Percentiles rank a stretch among this genome's conserved stretches.
Conservation (phyloP, 2,888 invertebrate genomes). For the Seira sanloemensis region DNA sequence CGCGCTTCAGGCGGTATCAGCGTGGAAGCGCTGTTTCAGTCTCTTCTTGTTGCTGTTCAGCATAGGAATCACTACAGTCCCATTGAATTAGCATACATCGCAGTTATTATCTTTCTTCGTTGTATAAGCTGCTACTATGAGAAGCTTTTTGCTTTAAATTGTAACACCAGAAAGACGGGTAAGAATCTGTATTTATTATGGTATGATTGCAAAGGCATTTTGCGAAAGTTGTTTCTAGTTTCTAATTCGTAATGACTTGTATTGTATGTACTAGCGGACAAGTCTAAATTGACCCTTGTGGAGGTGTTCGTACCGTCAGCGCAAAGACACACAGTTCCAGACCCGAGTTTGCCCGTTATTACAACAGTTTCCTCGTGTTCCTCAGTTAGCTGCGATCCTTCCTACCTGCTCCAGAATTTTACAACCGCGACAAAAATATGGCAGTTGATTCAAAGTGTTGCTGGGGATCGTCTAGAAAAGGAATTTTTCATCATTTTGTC, state of each 20-base stretch:
- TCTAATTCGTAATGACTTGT: background rate
- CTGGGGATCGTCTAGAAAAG: conserved; percentile 75
- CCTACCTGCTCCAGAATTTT: conserved; percentile 80
- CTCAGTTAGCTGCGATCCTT: conserved; percentile 71
- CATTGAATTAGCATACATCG: conserved; percentile 67
- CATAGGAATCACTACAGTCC: conserved; percentile 53
- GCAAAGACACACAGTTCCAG: conserved; percentile 51
- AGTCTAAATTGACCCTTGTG: conserved; percentile 74
- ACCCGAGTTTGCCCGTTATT: conserved; percentile 68
- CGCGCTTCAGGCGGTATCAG: conserved; percentile 53
- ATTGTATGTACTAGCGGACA: conserved; percentile 50
- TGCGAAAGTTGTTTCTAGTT: conserved; percentile 25
- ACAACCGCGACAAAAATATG: conserved; percentile 90
- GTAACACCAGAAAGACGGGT: conserved; percentile 44
- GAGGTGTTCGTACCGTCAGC: conserved; percentile 74
- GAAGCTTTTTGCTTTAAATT: conserved; percentile 34
- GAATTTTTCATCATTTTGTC: conserved; percentile 63
- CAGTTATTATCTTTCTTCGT: conserved; percentile 68
- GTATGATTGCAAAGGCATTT: background rate
- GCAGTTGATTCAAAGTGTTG: conserved; percentile 83
- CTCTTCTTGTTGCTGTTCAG: conserved; percentile 47
- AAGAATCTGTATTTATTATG: background rate
- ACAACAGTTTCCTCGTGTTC: conserved; percentile 70
- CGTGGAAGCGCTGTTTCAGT: conserved; percentile 64
- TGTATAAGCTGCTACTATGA: conserved; percentile 67